Conservation (phyloP, 2,888 invertebrate species). For the Syrphus vitripennis region DNA sequence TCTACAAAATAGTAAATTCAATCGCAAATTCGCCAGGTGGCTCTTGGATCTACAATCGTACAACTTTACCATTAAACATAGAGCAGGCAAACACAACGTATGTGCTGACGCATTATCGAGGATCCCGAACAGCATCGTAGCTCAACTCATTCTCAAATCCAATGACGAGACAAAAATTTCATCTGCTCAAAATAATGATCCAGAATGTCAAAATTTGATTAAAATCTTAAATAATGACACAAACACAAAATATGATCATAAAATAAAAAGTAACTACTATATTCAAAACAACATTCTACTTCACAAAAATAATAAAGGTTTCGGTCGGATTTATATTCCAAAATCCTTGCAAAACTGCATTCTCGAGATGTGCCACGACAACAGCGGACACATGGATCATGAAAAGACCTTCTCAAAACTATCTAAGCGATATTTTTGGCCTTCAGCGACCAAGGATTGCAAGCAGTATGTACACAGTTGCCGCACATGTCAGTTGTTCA, state of each 20-base stretch:
- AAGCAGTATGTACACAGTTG: background rate
- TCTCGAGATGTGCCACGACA: background rate
- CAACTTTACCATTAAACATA: slow-evolving; percentile 25
- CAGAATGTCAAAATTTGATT: background rate
- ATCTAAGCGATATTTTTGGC: background rate
- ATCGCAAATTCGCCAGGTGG: slow-evolving; percentile 27
- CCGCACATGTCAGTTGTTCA: background rate
- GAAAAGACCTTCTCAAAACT: background rate
- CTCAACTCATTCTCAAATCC: background rate
- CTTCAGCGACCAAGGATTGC: too few relatives aligned
- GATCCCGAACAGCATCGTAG: background rate
- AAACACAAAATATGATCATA: background rate
- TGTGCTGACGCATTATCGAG: background rate
- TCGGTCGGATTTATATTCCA: background rate
- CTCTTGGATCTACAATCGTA: slow-evolving; percentile 26
- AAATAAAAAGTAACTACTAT: too few relatives aligned
- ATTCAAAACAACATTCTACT: too few relatives aligned
- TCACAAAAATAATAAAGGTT: background rate
- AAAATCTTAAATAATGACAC: background rate
- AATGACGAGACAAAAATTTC: slow-evolving; percentile 25
- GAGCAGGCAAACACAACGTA: slow-evolving; percentile 12
- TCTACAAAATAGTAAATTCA: slow-evolving; percentile 22
- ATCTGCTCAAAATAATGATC: background rate
- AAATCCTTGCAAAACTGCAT: background rate
- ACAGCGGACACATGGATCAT: background rate